Evolutionary conservation across 2,888 invertebrate species (phyloP).

Genomic region (Sphaerophoria taeniata): DNA sequence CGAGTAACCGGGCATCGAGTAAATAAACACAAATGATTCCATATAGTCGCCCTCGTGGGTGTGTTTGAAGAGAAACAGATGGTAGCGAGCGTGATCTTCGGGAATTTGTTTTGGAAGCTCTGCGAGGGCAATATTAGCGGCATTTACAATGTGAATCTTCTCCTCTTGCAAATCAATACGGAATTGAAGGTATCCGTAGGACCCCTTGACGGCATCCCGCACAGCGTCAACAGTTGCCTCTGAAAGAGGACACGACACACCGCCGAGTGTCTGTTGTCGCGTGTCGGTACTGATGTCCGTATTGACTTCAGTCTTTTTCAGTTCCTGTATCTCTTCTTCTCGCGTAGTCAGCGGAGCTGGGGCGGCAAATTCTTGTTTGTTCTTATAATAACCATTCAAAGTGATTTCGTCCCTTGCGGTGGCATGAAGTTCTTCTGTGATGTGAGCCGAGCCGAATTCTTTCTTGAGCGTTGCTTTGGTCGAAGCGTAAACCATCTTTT

Average conservation of each 20-base stretch:
- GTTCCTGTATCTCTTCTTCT: constrained; percentile 92
- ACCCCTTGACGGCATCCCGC: constrained; percentile 88
- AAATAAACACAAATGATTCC: constrained; percentile 96
- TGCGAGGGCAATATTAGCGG: constrained; percentile 86
- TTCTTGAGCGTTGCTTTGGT: constrained; percentile 98
- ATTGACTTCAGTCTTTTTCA: constrained; percentile 88
- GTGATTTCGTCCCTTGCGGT: constrained; percentile 92
- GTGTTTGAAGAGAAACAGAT: constrained; percentile 93
- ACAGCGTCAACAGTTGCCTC: constrained; percentile 91
- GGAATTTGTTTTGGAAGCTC: constrained; percentile 92
- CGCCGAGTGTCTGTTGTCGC: constrained; percentile 94
- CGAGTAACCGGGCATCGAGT: constrained; percentile 98
- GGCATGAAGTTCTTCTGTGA: constrained; percentile 97
- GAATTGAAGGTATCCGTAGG: constrained; percentile 95
- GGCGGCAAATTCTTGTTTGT: constrained; percentile 89
- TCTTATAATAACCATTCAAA: constrained; percentile 91
- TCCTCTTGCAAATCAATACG: constrained; percentile 94
- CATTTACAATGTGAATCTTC: constrained; percentile 91
- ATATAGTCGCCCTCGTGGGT: constrained; percentile 95
- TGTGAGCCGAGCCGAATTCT: constrained; percentile 97
- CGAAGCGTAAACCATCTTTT: constrained; percentile 98
- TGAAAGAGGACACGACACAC: constrained; percentile 95
- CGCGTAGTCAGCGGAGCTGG: constrained; percentile 95
- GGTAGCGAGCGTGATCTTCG: constrained; percentile 90
- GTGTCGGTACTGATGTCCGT: constrained; percentile 92